A percentile compares a stretch with the other conserved stretches of the same genome.
phyloP scores from a whole-genome alignment of 2,888 invertebrate genomes.

The Ophraella communa region DNA sequence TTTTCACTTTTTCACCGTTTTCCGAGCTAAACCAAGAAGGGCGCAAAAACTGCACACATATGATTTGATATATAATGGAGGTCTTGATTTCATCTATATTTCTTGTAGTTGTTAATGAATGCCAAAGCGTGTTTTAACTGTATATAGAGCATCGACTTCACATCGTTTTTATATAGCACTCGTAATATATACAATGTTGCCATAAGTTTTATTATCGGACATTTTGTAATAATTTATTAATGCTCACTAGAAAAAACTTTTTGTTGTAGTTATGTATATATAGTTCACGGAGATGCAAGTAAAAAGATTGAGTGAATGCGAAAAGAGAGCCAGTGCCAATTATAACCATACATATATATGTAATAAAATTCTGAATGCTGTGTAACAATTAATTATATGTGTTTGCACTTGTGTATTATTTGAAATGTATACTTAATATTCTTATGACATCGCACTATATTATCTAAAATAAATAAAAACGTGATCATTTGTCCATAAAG shows the following conservation, averaged over 20 bases:
- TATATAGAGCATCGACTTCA: slow-evolving; percentile 49
- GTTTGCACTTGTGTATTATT: slow-evolving; percentile 60
- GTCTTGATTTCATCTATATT: background rate
- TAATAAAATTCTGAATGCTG: slow-evolving; percentile 59
- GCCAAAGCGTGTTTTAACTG: slow-evolving; percentile 39
- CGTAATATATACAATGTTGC: slow-evolving; percentile 51
- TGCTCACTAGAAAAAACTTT: slow-evolving; percentile 45
- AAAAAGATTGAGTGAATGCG: slow-evolving; percentile 37
- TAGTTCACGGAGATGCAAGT: slow-evolving; percentile 39
- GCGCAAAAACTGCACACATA: too few species aligned
- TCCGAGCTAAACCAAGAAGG: too few species aligned
- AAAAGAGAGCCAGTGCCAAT: slow-evolving; percentile 61
- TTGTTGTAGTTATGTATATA: slow-evolving; percentile 58
- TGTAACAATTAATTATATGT: slow-evolving; percentile 62
- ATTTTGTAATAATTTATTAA: slow-evolving; percentile 36
- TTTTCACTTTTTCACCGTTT: too few species aligned
- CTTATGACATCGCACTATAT: slow-evolving; percentile 55
- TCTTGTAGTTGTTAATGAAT: slow-evolving; percentile 4
- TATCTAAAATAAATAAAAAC: slow-evolving; percentile 50
- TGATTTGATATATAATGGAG: too few species aligned
- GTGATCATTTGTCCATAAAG: slow-evolving; percentile 51
- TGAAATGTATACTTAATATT: slow-evolving; percentile 55
- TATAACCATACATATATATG: slow-evolving; percentile 57
- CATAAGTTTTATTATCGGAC: slow-evolving; percentile 47
- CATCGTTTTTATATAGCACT: slow-evolving; percentile 54